These are phyloP conservation scores for Rhegmatorhina hoffmannsi DNA, from an alignment of 2,113 vertebrate species.

Conservation along the genomic window DNA sequence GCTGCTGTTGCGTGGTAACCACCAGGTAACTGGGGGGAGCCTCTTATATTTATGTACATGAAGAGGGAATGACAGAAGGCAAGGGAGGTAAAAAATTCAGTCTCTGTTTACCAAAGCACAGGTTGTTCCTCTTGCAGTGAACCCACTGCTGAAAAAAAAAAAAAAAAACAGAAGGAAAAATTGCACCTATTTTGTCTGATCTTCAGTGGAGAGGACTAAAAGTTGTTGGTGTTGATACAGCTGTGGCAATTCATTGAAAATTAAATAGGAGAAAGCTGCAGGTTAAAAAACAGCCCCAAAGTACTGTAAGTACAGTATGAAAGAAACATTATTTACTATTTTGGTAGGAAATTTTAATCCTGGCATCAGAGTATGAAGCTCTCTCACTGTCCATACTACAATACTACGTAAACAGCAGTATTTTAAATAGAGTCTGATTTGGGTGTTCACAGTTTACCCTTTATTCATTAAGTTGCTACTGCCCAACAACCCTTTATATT, in stretches of 20 bases:
- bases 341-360: neutral
- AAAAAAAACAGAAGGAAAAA: neutral
- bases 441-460: neutral
- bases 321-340: neutral
- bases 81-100: neutral
- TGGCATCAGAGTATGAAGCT: neutral
- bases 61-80: neutral
- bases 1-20: slow-evolving; percentile 65
- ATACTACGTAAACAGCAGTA: neutral
- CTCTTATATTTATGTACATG: neutral
- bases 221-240: neutral
- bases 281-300: neutral
- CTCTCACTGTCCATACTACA: neutral
- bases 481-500: neutral
- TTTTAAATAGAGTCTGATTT: neutral
- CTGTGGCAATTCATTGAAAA: neutral
- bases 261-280: neutral
- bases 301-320: neutral
- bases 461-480: neutral
- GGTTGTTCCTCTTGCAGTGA: neutral
- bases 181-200: neutral
- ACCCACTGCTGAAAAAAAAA: neutral
- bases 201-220: neutral
- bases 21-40: neutral
- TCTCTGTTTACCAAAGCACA: neutral